A percentile compares a stretch with the other conserved stretches of the same genome.
Conservation (phyloP, 2,888 invertebrate genomes). For the Proisotoma minuta region DNA sequence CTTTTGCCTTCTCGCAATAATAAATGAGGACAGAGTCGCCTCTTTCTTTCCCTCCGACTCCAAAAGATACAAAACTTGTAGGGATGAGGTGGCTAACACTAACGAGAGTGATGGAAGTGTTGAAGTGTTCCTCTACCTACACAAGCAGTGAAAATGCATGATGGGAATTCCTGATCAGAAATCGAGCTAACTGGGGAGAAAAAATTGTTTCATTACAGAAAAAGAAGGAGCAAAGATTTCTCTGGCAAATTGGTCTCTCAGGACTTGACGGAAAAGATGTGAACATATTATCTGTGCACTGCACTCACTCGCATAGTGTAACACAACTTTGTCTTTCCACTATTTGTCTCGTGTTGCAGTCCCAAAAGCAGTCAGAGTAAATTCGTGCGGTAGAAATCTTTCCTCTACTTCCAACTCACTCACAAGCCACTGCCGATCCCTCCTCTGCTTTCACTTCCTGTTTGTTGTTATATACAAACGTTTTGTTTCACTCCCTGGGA, state of each 20-base stretch:
- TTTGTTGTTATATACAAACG: constrained; percentile 3
- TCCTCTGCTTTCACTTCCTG: constrained; percentile 9
- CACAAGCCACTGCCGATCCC: background rate
- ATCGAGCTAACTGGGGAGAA: constrained; percentile 40
- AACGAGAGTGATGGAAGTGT: constrained; percentile 24
- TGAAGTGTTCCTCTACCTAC: background rate
- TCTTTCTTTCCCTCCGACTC: no score
- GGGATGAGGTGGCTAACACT: constrained; percentile 7
- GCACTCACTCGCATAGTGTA: background rate
- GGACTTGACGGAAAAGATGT: constrained; percentile 33
- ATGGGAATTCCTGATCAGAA: constrained; percentile 43
- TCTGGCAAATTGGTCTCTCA: constrained; percentile 43
- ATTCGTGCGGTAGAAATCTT: background rate
- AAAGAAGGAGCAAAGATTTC: constrained; percentile 25
- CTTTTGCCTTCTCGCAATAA: background rate
- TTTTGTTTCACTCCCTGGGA: constrained; percentile 6
- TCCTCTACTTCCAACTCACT: no score
- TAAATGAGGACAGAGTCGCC: constrained; percentile 12
- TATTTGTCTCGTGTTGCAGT: background rate
- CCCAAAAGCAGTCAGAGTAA: background rate
- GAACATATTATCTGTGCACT: constrained; percentile 13
- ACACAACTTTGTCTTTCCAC: constrained; percentile 1
- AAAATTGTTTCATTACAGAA: constrained; percentile 46
- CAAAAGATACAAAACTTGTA: no score
- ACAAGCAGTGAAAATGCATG: constrained; percentile 31